phyloP scores from a whole-genome alignment of 2,888 invertebrate species.

The Polydrusus pterygomalis region DNA sequence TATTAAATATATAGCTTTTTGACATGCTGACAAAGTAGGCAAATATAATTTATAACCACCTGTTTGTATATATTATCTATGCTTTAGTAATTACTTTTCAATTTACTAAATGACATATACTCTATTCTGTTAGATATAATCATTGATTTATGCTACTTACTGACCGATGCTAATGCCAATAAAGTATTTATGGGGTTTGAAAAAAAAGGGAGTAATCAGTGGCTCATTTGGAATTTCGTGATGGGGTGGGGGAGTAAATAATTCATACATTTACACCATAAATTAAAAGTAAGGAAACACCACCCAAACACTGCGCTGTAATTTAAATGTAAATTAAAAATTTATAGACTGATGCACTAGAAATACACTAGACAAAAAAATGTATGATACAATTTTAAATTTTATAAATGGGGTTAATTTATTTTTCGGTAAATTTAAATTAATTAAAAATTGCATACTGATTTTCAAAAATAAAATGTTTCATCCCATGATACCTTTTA shows the following conservation, averaged over 20 bases:
- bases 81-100: conserved; percentile 50
- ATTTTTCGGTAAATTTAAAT: too few species aligned
- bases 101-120: conserved; percentile 47
- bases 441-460: too few species aligned
- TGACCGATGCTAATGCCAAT: background rate
- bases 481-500: too few species aligned
- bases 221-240: background rate
- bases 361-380: too few species aligned
- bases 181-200: conserved; percentile 2
- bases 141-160: conserved; percentile 66
- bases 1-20: conserved; percentile 56
- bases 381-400: too few species aligned
- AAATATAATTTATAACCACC: conserved; percentile 62
- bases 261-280: too few species aligned
- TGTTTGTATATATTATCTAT: conserved; percentile 56
- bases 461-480: too few species aligned
- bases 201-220: background rate
- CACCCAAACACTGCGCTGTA: too few species aligned
- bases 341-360: too few species aligned
- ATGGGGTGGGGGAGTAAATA: background rate
- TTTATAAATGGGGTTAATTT: too few species aligned
- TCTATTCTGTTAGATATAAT: conserved; percentile 67
- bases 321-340: too few species aligned
- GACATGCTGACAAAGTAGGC: conserved; percentile 60
- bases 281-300: too few species aligned